Conservation (phyloP, 2,888 invertebrate genomes). For the Diogma glabrata region DNA sequence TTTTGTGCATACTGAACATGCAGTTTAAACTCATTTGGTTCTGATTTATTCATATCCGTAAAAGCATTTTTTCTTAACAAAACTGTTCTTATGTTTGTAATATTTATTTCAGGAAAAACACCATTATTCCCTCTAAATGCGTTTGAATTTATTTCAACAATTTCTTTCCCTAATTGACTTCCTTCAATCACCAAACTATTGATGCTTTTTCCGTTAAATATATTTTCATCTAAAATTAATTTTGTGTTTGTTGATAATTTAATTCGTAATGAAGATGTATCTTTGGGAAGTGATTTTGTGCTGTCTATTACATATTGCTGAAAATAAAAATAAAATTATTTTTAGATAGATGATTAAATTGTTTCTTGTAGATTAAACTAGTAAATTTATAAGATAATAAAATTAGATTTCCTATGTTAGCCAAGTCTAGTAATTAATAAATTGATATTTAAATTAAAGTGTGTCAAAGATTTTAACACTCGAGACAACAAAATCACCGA, state of each 20-base stretch:
- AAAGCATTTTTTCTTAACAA: conserved; percentile 28
- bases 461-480: too few relatives aligned
- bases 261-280: conserved; percentile 24
- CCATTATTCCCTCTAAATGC: conserved; percentile 29
- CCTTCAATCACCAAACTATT: conserved; percentile 31
- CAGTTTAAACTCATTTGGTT: conserved; percentile 28
- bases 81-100: conserved; percentile 26
- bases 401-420: too few relatives aligned
- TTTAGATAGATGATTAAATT: background rate
- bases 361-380: too few relatives aligned
- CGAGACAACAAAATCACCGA: too few relatives aligned
- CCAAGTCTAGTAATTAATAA: too few relatives aligned
- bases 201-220: conserved; percentile 22
- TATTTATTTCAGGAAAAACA: conserved; percentile 31
- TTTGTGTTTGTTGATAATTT: conserved; percentile 22
- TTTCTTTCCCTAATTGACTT: conserved; percentile 21
- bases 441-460: too few relatives aligned
- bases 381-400: too few relatives aligned
- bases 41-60: conserved; percentile 6
- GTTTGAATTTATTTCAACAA: conserved; percentile 28
- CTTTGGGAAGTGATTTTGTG: background rate
- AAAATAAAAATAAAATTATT: background rate
- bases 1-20: conserved; percentile 26
- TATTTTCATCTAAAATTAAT: conserved; percentile 25
- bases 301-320: background rate